Conservation (phyloP, 2,113 vertebrate genomes). For the Muscicapa adusta region DNA sequence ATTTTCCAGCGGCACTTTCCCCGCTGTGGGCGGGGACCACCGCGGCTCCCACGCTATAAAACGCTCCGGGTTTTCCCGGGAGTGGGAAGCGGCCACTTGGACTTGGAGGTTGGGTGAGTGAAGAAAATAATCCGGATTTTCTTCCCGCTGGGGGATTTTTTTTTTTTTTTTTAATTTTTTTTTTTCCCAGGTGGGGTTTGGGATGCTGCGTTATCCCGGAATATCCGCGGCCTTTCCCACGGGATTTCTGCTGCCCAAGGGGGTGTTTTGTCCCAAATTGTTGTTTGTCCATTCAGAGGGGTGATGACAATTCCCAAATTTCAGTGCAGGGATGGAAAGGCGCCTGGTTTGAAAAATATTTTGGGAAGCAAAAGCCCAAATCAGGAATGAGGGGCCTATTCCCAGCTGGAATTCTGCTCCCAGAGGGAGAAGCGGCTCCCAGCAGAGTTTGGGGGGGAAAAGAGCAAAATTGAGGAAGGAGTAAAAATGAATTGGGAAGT, state of each 20-base stretch:
- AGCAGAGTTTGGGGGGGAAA: fast-evolving
- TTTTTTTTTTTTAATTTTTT: too few relatives aligned
- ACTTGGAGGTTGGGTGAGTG: conserved; percentile 12
- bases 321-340: neutral
- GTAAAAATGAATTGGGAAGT: neutral
- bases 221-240: neutral
- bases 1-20: conserved; percentile 22
- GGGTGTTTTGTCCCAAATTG: neutral
- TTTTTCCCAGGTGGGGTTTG: neutral
- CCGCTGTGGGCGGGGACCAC: conserved; percentile 47
- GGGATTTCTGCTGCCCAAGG: neutral
- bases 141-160: too few relatives aligned
- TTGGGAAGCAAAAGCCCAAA: fast-evolving
- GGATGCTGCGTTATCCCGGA: neutral
- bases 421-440: neutral
- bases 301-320: neutral
- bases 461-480: neutral
- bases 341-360: neutral
- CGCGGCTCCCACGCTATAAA: conserved; percentile 50
- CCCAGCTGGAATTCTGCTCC: neutral
- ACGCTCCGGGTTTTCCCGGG: neutral
- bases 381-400: neutral
- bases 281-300: neutral
- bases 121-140: fast-evolving
- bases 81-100: neutral